These are phyloP conservation scores for Pangasius mekongensis DNA, from an alignment of 2,797 vertebrate species.

Conservation along the genomic window DNA sequence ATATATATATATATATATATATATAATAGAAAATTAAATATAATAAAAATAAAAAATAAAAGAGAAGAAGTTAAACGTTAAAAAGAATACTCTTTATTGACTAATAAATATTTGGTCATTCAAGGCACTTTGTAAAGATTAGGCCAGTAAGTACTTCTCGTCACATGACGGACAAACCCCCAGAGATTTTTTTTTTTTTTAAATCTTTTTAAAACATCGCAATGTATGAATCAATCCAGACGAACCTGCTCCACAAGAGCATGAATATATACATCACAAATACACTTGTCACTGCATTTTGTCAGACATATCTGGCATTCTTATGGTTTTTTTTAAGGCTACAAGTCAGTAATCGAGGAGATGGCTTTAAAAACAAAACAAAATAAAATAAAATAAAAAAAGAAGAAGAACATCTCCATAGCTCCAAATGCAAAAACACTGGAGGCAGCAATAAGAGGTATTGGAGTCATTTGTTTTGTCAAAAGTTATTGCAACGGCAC, in stretches of 20 bases:
- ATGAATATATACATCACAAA: conserved; percentile 37
- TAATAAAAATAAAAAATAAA: conserved; percentile 1
- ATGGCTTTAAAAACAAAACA: conserved; percentile 7
- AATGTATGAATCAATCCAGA: conserved; percentile 40
- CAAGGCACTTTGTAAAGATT: conserved; percentile 72
- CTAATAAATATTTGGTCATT: conserved; percentile 69
- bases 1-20: too few relatives aligned
- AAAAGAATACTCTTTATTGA: conserved; percentile 61
- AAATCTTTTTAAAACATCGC: neutral
- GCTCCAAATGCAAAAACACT: conserved; percentile 13
- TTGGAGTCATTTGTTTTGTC: conserved; percentile 49
- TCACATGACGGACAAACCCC: conserved; percentile 62
- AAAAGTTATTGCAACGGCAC: conserved; percentile 27
- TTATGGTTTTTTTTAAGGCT: conserved; percentile 28
- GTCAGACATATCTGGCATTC: conserved; percentile 5
- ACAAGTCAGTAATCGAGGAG: conserved; percentile 28
- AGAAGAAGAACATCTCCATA: conserved; percentile 8
- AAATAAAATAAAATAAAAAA: neutral
- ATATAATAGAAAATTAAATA: too few relatives aligned
- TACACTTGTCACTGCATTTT: conserved; percentile 20
- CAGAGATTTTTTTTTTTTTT: conserved; percentile 9
- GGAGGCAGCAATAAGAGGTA: conserved; percentile 32
- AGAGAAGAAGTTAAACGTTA: conserved; percentile 37
- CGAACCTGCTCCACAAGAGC: conserved; percentile 59
- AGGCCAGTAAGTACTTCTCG: conserved; percentile 76